Evolutionary conservation across 2,113 vertebrate genomes (phyloP).

Genomic region (Turnix velox): DNA sequence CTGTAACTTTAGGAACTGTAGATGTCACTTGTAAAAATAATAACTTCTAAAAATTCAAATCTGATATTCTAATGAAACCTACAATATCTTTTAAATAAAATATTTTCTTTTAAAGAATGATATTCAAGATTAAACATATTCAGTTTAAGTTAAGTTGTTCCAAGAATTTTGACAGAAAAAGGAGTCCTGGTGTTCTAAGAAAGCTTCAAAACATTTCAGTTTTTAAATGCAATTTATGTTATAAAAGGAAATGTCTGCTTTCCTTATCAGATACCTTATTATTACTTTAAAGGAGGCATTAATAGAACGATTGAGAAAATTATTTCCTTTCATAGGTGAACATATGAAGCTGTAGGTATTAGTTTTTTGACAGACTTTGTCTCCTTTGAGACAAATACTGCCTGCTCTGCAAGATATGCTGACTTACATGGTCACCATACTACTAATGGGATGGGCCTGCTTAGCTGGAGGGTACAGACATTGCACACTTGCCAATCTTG

Average conservation of each 20-base stretch:
- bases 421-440: not conserved
- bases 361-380: not conserved
- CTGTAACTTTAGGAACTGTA: constrained; percentile 1
- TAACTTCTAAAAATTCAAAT: constrained; percentile 2
- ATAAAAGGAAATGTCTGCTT: not conserved
- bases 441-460: not conserved
- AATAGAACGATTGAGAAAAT: not conserved
- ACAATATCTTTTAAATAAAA: constrained; percentile 26
- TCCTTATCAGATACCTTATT: not conserved
- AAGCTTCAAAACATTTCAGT: not conserved
- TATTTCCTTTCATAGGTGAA: not conserved
- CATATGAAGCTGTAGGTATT: not conserved
- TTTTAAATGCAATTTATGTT: not conserved
- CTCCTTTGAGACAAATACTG: not conserved
- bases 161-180: not conserved
- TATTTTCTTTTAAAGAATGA: constrained; percentile 15
- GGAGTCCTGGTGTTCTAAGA: not conserved
- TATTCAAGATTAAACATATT: not conserved
- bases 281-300: not conserved
- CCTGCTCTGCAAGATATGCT: not conserved
- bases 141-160: not conserved
- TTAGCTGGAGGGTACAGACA: not conserved
- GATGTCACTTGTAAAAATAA: constrained; percentile 32
- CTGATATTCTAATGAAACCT: constrained; percentile 5
- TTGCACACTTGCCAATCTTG: not conserved